Percentiles rank a stretch among this genome's conserved stretches.
Evolutionary conservation across 2,113 vertebrate species (phyloP).

Genomic region (Salvelinus namaycush): DNA sequence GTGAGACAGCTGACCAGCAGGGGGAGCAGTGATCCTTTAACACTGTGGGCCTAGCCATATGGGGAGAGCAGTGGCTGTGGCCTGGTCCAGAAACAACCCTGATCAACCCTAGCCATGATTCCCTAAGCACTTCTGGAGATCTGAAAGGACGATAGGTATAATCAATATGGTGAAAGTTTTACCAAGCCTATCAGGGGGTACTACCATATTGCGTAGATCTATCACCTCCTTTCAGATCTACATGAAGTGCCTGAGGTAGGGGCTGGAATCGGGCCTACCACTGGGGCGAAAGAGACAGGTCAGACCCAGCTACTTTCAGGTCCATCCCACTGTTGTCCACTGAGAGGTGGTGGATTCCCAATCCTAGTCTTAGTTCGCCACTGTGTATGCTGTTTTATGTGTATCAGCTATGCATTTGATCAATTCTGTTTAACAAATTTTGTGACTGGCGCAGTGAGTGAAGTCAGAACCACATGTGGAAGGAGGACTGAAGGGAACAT

Average conservation of each 20-base stretch:
- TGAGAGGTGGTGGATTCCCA: conserved; percentile 24
- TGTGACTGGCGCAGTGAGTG: conserved; percentile 3
- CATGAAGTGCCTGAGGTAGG: too few relatives aligned
- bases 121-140: too few relatives aligned
- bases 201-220: too few relatives aligned
- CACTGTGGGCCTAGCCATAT: neutral
- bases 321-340: neutral
- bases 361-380: neutral
- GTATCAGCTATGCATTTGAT: neutral
- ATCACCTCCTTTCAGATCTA: too few relatives aligned
- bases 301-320: neutral
- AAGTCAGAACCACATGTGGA: conserved; percentile 62
- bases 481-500: neutral
- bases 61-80: neutral
- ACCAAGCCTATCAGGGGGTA: too few relatives aligned
- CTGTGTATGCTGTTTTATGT: conserved; percentile 6
- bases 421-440: conserved; percentile 1
- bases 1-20: neutral
- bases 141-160: too few relatives aligned
- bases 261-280: neutral
- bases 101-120: too few relatives aligned
- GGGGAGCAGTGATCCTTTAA: conserved; percentile 14
- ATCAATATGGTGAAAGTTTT: too few relatives aligned
- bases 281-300: neutral
- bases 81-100: too few relatives aligned